Evolutionary conservation across 2,797 vertebrate species (phyloP).

Genomic region (Myotis vivesi): DNA sequence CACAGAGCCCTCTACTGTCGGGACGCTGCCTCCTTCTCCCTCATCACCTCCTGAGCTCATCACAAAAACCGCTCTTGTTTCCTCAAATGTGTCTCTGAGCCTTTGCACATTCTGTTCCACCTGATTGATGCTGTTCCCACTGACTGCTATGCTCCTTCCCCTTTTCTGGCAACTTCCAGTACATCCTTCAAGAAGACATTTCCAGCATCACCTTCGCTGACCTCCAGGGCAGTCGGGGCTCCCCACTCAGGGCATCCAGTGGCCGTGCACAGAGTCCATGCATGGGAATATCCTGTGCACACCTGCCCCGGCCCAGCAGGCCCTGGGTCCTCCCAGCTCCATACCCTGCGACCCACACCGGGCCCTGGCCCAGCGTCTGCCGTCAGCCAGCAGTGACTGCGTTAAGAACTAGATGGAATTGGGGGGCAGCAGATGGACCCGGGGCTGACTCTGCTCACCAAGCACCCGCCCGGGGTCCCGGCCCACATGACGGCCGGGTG

Average conservation of each 20-base stretch:
- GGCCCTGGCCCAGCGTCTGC: not conserved
- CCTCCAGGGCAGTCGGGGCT: fast-evolving
- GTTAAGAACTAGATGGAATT: not conserved
- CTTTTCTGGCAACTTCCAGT: not conserved
- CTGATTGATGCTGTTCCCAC: not conserved
- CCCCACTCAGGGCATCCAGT: fast-evolving
- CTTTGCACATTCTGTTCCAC: not conserved
- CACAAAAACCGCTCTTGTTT: not conserved
- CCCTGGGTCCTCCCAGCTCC: not conserved
- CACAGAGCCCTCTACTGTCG: fast-evolving
- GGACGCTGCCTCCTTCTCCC: fast-evolving
- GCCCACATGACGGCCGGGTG: not conserved
- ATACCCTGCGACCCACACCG: fast-evolving
- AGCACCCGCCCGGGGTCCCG: not conserved
- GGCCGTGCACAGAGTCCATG: not conserved
- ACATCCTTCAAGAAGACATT: not conserved
- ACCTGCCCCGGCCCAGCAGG: not conserved
- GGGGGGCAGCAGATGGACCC: not conserved
- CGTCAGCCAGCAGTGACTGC: not conserved
- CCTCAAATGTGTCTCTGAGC: not conserved
- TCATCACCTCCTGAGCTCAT: not conserved
- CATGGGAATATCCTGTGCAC: fast-evolving
- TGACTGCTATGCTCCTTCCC: not conserved
- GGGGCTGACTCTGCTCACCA: not conserved
- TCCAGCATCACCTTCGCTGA: not conserved